Base-by-base conservation (phyloP, 2,888 invertebrate species). In the Euzophera pinguis region DNA sequence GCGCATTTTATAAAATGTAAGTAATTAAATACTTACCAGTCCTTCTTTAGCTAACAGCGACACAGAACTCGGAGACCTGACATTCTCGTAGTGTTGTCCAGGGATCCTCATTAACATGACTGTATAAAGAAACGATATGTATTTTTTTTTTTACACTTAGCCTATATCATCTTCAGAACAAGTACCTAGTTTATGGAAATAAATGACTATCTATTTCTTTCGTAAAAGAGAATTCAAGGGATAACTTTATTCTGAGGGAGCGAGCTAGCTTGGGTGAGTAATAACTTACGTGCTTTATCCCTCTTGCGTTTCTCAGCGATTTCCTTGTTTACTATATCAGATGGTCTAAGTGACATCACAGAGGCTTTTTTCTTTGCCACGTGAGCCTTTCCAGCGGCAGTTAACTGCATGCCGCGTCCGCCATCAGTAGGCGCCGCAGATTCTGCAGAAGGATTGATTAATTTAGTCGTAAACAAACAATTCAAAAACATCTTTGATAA, bases 21-120 rank as follows among this genome's bases (percentile, higher is more conserved):
- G 3, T 32, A 32, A 4, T 32, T 2, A 7, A 32, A 32, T 32
- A 32, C 8, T 32, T 73, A 90, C 90, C 81, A 89, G 63, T 58
- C 90, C 90, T 61, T 90, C 90, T 53, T 90, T 90, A 13, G 90
- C 90, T 1, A 90, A 63, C 2, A 90, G 52, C 0, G 90, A 90
- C 0, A 77, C 67, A 0, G 90, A 89, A 57, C 90, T 90, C 1
- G 90, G 88, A 0, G 90, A 87, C 22, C 84, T 70, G 2, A 90
- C 87, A 43, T 89, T 88, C 54, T 85, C 88, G 50, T 90, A 90
- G 60, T 90, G 90, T 53, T 89, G 90, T 1, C 90, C 90, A 0
- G 90, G 90, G 43, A 90, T 83, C 51, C 90, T 75, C 88, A 90
- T 88, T 37, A 90, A 64, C 90, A 90, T 88, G 34, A 90, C 90